Percentiles rank a stretch among this genome's conserved stretches.
These are phyloP conservation scores for Drosophila lacertosa DNA, from an alignment of 1,140 invertebrate genomes.

Conservation along the genomic window DNA sequence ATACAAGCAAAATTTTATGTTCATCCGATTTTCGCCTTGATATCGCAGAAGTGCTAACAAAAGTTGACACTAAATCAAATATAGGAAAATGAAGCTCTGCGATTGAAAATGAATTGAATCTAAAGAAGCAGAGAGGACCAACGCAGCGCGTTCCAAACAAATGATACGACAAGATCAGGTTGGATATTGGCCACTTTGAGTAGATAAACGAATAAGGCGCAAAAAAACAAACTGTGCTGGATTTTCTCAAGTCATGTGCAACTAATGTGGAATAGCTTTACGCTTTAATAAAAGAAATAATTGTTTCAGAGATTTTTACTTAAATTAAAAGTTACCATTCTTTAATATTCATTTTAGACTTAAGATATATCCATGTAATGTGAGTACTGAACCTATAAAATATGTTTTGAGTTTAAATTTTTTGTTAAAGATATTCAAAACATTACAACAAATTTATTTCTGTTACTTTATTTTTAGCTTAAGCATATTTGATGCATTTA, in stretches of 20 bases:
- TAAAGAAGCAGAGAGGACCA: slow-evolving; percentile 9
- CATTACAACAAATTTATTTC: too few relatives aligned
- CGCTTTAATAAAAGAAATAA: slow-evolving; percentile 19
- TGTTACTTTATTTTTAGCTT: too few relatives aligned
- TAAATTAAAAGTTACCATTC: too few relatives aligned
- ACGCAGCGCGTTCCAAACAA: slow-evolving; percentile 8
- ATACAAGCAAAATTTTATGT: too few relatives aligned
- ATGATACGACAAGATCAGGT: slow-evolving; percentile 12
- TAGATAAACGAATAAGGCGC: slow-evolving; percentile 19
- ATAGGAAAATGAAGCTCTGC: slow-evolving; percentile 8
- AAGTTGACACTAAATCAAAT: background rate
- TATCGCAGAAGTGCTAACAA: slow-evolving; percentile 12
- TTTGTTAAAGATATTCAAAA: too few relatives aligned
- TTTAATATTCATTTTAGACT: too few relatives aligned
- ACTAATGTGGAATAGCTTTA: slow-evolving; percentile 14
- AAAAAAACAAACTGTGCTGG: slow-evolving; percentile 17
- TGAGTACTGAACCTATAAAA: background rate
- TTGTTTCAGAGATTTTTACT: too few relatives aligned
- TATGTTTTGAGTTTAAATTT: too few relatives aligned
- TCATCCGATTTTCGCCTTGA: too few relatives aligned
- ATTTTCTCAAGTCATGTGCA: slow-evolving; percentile 21
- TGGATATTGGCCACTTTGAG: slow-evolving; percentile 16
- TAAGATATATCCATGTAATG: slow-evolving; percentile 6
- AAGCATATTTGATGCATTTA: too few relatives aligned
- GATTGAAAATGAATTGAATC: slow-evolving; percentile 1